Evolutionary conservation across 2,888 invertebrate species (phyloP).

Genomic region (Nephrocerus scutellatus): DNA sequence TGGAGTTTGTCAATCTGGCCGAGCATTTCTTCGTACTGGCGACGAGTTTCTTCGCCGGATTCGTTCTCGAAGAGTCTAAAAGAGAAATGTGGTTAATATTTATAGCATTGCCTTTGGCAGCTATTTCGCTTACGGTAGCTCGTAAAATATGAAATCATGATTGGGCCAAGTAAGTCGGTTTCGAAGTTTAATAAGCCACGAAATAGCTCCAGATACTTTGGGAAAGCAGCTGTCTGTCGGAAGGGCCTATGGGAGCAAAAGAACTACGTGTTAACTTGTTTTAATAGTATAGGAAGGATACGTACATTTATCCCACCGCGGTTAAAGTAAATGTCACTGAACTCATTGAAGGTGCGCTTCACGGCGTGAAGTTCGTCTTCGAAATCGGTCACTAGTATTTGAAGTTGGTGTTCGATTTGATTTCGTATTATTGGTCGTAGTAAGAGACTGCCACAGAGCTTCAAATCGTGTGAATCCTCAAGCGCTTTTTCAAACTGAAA

Average conservation of each 20-base stretch:
- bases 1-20: conserved; percentile 58
- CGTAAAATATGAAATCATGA: conserved; percentile 57
- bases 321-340: conserved; percentile 43
- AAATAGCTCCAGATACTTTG: conserved; percentile 65
- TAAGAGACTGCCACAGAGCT: conserved; percentile 66
- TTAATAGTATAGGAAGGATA: conserved; percentile 20
- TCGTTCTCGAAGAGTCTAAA: conserved; percentile 55
- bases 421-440: conserved; percentile 66
- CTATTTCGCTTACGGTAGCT: conserved; percentile 53
- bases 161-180: conserved; percentile 54
- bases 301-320: conserved; percentile 26
- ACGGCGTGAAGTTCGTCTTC: conserved; percentile 59
- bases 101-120: background rate
- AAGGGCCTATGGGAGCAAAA: conserved; percentile 43
- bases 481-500: conserved; percentile 74
- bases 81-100: background rate
- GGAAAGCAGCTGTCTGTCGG: conserved; percentile 65
- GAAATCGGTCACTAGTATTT: conserved; percentile 58
- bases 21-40: conserved; percentile 57
- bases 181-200: conserved; percentile 64
- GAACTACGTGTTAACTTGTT: conserved; percentile 30
- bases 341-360: conserved; percentile 58
- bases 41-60: conserved; percentile 36
- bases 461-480: conserved; percentile 67
- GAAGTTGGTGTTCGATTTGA: conserved; percentile 63